Percentiles rank a stretch among this genome's conserved stretches.
phyloP scores from a whole-genome alignment of 2,888 invertebrate genomes.

The Maniola hyperantus region DNA sequence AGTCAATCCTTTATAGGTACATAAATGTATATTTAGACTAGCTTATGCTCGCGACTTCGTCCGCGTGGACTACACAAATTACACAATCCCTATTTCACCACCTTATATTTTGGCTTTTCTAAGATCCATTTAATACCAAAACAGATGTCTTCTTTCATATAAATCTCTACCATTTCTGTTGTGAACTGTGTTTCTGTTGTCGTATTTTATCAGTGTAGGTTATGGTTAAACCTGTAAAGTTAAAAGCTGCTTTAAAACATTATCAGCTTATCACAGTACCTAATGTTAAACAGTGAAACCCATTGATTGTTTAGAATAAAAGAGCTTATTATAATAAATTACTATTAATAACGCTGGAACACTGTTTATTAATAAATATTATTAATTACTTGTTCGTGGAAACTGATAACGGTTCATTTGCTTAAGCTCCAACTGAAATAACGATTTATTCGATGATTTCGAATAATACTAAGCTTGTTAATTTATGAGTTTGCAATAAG shows the following conservation, averaged over 20 bases:
- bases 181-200: too few relatives aligned
- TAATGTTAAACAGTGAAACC: slow-evolving; percentile 6
- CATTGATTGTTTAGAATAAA: slow-evolving; percentile 15
- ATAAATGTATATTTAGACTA: too few relatives aligned
- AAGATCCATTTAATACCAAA: too few relatives aligned
- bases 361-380: slow-evolving; percentile 2
- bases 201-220: neutral
- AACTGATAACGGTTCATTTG: slow-evolving; percentile 11
- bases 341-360: slow-evolving; percentile 8
- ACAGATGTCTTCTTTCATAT: too few relatives aligned
- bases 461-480: slow-evolving; percentile 1
- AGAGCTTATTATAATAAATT: slow-evolving; percentile 17
- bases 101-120: too few relatives aligned
- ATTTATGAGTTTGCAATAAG: neutral
- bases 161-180: too few relatives aligned
- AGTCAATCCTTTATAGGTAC: too few relatives aligned
- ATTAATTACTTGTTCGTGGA: neutral
- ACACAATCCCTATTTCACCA: too few relatives aligned
- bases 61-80: too few relatives aligned
- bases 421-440: slow-evolving; percentile 5
- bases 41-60: too few relatives aligned
- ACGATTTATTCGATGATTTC: slow-evolving; percentile 11
- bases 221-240: too few relatives aligned
- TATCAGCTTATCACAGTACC: too few relatives aligned
- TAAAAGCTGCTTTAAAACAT: neutral